Base-by-base conservation (phyloP, 2,113 vertebrate genomes). In the Ptychochromis oligacanthus region DNA sequence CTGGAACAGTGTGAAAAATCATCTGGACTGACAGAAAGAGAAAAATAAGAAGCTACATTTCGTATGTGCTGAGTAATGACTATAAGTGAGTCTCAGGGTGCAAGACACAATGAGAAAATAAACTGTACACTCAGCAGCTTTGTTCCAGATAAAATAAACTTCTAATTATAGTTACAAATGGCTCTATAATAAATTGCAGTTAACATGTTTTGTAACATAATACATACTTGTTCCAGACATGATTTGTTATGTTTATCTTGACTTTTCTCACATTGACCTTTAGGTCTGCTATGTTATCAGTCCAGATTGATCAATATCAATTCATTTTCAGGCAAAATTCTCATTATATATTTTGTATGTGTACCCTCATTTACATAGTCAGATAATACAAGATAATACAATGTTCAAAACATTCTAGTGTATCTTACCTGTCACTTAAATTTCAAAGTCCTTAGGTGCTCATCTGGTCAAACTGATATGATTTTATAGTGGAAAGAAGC, bases 191-290 rank as follows among this genome's bases (percentile, higher is more conserved):
- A 65, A 65, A 81, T 89, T 83, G 10, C 57, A 87, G 89, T 93
- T 87, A 93, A 54, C 36, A 65, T 87, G 43, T 83, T 90, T 88
- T 87, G 75, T 90, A 83, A 88, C 46, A 17, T 6, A 75, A 56
- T 78, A 81, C 56, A 12, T 26, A 60, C 11, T 49, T 60, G 34
- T 34, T 59, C 13, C 43, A 64, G 43, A 55, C 5, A 57, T 58
- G 46, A 34, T 67, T 61, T 82, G 26, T 67, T 14, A 13, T 79
- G 75, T 84, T 76, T 28, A 75, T 24, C 31, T 52, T 13, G 3
- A 38, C n/a, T n/a, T 52, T 55, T 85, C 75, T 76, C 62, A 77
- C 62, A 24, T 58, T 24, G 22, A 49, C 43, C 15, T 54, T 75
- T 1, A 62, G 0, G 56, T 56, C 18, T n/a, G 31, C 46, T 54